Conservation (phyloP, 1,140 invertebrate genomes). For the Ostrea denselamellosa region DNA sequence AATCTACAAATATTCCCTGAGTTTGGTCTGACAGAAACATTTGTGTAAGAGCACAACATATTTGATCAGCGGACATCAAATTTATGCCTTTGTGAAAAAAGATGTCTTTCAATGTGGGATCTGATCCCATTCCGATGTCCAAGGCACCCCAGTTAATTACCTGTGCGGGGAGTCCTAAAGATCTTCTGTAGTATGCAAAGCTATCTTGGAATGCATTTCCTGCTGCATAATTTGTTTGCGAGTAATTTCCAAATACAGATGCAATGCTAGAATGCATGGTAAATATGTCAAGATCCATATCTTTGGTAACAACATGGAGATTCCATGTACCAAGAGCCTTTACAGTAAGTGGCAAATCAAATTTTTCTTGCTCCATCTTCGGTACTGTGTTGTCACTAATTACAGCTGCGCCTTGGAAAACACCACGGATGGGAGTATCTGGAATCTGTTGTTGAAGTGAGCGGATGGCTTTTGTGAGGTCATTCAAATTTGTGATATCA, state of each 20-base stretch:
- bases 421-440: background rate
- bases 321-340: constrained; percentile 35
- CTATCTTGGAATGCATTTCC: constrained; percentile 67
- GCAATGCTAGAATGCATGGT: constrained; percentile 67
- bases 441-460: background rate
- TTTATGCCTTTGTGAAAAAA: constrained; percentile 11
- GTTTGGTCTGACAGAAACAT: constrained; percentile 18
- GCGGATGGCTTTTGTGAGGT: background rate
- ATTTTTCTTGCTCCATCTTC: constrained; percentile 6
- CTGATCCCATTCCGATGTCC: constrained; percentile 56
- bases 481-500: constrained; percentile 27
- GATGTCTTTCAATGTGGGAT: constrained; percentile 10
- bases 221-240: constrained; percentile 66
- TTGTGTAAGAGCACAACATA: background rate
- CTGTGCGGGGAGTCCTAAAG: constrained; percentile 54
- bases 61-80: background rate
- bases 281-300: constrained; percentile 62
- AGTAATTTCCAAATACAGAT: constrained; percentile 62
- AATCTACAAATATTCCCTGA: constrained; percentile 27
- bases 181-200: constrained; percentile 60
- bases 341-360: background rate
- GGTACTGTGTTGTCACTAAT: background rate
- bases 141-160: constrained; percentile 67
- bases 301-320: background rate
- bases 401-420: constrained; percentile 37